Evolutionary conservation across 1,140 invertebrate species (phyloP), one percentile per base, ranked within the genome.

Genomic region (Nasonia giraulti): DNA sequence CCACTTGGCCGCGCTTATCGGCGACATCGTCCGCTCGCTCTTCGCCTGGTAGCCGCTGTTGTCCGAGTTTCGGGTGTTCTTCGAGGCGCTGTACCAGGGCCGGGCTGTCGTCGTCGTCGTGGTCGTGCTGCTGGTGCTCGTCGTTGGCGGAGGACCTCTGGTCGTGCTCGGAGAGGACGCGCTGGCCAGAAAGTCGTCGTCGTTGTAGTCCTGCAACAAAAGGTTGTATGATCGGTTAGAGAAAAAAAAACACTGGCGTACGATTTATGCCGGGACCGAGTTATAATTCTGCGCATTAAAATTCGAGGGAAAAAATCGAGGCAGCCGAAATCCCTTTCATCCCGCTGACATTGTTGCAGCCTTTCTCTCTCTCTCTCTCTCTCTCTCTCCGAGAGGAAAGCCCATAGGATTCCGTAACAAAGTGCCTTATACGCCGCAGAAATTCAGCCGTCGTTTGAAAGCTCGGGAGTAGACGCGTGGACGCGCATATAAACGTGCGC

Each of bases 1-100:
- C 91, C 91, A 92, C 88, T 92, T 92, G 86, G 89, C 89, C 3
- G 83, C 85, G 75, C 91, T 92, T 85, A 91, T 88, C 23, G 88
- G 86, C 20, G 91, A 91, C 91, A 92, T 92, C 14, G 91, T 82
- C 12, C 91, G 91, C 10, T 92, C 91, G 77, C 87, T 89, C 83
- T 86, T 91, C 55, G 87, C 85, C 78, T 91, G 89, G 79, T 91
- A 91, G 1, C 89, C 89, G 80, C 89, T 91, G 55, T 90, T 90
- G 27, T 90, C 89, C 3, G 89, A n/a, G 8, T 86, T 90, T 31
- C 27, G 84, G 33, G 37, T 3, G 89, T 86, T 55, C 86, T 87
- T 55, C 31, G 69, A 31, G 86, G 83, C 44, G 27, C 14, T 11
- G n/a, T 31, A 62, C 55, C 55, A 62, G 20, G 55, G 50, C 3